Evolutionary conservation across 2,113 vertebrate genomes (phyloP).

Genomic region (Oostethus manadensis): DNA sequence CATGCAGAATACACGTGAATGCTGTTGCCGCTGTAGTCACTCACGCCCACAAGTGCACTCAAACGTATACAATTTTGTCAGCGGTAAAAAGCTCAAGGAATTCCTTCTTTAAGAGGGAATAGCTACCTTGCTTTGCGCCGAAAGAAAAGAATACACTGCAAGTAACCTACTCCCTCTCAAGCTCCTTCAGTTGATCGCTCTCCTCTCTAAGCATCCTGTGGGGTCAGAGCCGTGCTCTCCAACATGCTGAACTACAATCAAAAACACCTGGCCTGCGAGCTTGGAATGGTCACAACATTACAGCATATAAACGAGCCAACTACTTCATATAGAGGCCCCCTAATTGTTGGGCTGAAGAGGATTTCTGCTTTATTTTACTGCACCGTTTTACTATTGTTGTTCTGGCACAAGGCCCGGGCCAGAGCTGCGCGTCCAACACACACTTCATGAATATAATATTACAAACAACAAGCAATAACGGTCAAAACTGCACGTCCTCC

Average conservation of each 20-base stretch:
- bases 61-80: conserved; percentile 16
- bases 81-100: conserved; percentile 45
- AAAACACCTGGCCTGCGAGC: conserved; percentile 68
- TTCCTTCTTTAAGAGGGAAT: conserved; percentile 56
- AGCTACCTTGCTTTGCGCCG: conserved; percentile 44
- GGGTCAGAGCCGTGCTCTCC: conserved; percentile 50
- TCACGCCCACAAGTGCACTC: neutral
- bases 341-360: conserved; percentile 67
- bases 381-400: conserved; percentile 57
- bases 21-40: too few relatives aligned
- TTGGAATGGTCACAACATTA: conserved; percentile 71
- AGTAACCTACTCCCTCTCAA: conserved; percentile 45
- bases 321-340: conserved; percentile 67
- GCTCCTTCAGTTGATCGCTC: conserved; percentile 47
- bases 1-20: neutral
- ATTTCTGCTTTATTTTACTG: conserved; percentile 53
- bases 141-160: conserved; percentile 58
- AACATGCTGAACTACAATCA: conserved; percentile 62
- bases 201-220: conserved; percentile 47
- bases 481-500: conserved; percentile 11
- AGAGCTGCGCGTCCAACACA: conserved; percentile 34
- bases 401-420: conserved; percentile 48
- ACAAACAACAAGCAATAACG: conserved; percentile 35
- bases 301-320: conserved; percentile 67
- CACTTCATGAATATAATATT: conserved; percentile 46